Percentiles rank a stretch among this genome's conserved stretches.
Evolutionary conservation across 2,888 invertebrate species (phyloP).

Genomic region (Agriopis leucophaearia): DNA sequence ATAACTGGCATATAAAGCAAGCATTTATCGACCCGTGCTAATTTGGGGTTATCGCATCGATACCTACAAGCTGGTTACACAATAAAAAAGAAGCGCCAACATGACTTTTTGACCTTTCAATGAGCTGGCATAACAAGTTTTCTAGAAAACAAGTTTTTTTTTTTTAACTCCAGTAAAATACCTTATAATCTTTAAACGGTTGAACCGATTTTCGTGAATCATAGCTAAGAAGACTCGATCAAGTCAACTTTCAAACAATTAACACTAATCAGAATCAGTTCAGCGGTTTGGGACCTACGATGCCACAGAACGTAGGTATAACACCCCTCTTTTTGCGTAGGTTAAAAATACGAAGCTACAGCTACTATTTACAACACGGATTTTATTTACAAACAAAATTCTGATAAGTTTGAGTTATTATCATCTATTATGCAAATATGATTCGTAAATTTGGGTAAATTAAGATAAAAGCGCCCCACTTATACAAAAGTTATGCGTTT

Average conservation of each 20-base stretch:
- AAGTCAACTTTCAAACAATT: too few species aligned
- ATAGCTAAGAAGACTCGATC: too few species aligned
- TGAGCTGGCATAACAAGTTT: constrained; percentile 8
- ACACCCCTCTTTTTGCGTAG: too few species aligned
- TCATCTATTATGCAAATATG: constrained; percentile 1
- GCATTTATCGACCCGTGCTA: constrained; percentile 39
- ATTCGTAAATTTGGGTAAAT: neutral
- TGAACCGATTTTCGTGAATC: too few species aligned
- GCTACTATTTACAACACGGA: constrained; percentile 2
- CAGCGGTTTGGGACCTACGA: too few species aligned
- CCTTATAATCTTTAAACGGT: too few species aligned
- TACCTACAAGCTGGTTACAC: constrained; percentile 16
- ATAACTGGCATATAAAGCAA: constrained; percentile 19
- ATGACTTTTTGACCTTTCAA: constrained; percentile 25
- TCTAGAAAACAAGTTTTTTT: constrained; percentile 6
- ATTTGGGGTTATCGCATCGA: constrained; percentile 47
- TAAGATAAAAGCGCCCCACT: neutral
- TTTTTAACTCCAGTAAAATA: too few species aligned
- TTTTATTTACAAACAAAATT: constrained; percentile 23
- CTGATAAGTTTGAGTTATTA: constrained; percentile 14
- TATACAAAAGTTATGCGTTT: neutral
- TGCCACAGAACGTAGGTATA: too few species aligned
- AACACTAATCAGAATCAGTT: too few species aligned
- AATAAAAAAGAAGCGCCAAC: constrained; percentile 37
- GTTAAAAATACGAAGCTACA: neutral